phyloP scores from a whole-genome alignment of 2,888 invertebrate genomes.

The Autographa pulchrina region DNA sequence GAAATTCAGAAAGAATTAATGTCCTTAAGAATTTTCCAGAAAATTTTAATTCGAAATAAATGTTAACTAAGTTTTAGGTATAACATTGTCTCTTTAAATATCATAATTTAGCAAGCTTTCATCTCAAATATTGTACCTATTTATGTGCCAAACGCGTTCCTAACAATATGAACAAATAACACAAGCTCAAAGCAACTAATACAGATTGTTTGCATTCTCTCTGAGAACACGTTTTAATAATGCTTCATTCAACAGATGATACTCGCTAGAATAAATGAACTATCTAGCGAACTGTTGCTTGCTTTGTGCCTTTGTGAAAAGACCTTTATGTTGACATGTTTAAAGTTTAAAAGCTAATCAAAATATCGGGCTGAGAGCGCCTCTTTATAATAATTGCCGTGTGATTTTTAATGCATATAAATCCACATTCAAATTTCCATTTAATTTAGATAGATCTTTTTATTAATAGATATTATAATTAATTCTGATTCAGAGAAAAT shows the following conservation, averaged over 20 bases:
- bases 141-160: conserved; percentile 26
- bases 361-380: conserved; percentile 26
- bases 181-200: conserved; percentile 60
- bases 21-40: too few species aligned
- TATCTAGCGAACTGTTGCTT: conserved; percentile 56
- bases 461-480: too few species aligned
- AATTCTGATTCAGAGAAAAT: too few species aligned
- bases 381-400: neutral
- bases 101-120: neutral
- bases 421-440: too few species aligned
- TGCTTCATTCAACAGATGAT: conserved; percentile 64
- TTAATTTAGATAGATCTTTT: too few species aligned
- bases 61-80: too few species aligned
- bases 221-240: conserved; percentile 66
- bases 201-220: conserved; percentile 63
- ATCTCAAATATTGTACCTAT: neutral
- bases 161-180: conserved; percentile 39
- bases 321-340: conserved; percentile 48
- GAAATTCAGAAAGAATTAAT: too few species aligned
- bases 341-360: conserved; percentile 37
- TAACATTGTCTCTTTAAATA: neutral
- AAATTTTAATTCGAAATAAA: too few species aligned
- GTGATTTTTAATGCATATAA: too few species aligned
- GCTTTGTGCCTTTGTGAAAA: conserved; percentile 46
- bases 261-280: conserved; percentile 63